Evolutionary conservation across 2,113 vertebrate species (phyloP), one percentile per base, ranked within the genome.

Genomic region (Tor tambroides): DNA sequence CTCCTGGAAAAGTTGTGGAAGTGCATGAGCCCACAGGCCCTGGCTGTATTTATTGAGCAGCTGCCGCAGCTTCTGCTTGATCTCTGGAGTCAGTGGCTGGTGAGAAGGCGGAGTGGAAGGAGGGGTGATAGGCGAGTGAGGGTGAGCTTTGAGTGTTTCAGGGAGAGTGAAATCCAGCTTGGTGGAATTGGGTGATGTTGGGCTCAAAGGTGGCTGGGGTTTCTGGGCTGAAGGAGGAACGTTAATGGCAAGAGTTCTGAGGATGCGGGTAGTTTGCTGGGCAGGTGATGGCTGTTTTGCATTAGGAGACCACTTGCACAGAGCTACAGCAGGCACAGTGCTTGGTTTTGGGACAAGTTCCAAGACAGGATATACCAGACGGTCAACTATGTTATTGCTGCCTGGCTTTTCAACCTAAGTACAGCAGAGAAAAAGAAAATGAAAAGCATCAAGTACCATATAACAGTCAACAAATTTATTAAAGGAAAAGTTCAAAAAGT

Each of bases 1-100:
- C 3, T 97, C 96, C 91, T 96, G 92, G 82, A 95, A 99, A 56
- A 97, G 93, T 91, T 96, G 96, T 1, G 98, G 97, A 89, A 99
- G 93, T 0, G 97, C 96, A 23, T 96, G 94, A 67, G 95, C 96
- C 98, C 98, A 99, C 84, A 99, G 92, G 54, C 98, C 98, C 14
- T 32, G 93, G 28, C 93, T 95, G 91, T 97, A 97, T 87, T 95
- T 97, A 32, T 88, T 84, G 88, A 99, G 94, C 85, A 99, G 94
- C 87, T 96, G 92, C 14, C 92, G 93, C 74, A 98, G 89, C 85
- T 94, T 96, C 78, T 94, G 88, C 84, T 96, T 96, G 6, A 97
- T 84, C 32, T 96, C 95, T 63, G 75, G 87, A 56, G 91, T 23
- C 21, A 86, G 12, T 74, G 56, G 82, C 56, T n/a, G 81, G 5